Evolutionary conservation across 2,113 vertebrate genomes (phyloP).

Genomic region (Laticauda colubrina): DNA sequence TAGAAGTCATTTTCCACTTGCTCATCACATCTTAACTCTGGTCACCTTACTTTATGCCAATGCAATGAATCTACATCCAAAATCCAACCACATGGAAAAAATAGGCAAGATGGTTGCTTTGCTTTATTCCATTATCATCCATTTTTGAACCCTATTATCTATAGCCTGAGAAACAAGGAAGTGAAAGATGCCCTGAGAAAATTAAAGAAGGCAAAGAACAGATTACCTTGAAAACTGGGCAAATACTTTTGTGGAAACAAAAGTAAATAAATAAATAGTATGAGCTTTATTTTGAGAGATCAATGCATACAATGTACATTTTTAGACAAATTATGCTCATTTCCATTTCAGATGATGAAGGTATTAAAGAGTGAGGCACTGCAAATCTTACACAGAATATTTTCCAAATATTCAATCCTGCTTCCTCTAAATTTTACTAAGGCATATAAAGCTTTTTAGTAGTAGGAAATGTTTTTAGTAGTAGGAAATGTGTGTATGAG

Average conservation of each 20-base stretch:
- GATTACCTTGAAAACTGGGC: background rate
- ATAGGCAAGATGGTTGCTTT: constrained; percentile 40
- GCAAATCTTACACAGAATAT: too few species aligned
- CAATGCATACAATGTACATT: background rate
- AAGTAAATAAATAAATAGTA: background rate
- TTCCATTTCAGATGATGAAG: background rate
- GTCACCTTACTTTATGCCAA: constrained; percentile 42
- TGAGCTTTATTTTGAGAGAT: background rate
- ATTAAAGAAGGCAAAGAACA: background rate
- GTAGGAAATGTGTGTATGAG: too few species aligned
- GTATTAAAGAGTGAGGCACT: background rate
- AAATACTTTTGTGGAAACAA: background rate
- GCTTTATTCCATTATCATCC: constrained; percentile 37
- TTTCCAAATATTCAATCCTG: too few species aligned
- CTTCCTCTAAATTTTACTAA: too few species aligned
- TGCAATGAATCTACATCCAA: constrained; percentile 38
- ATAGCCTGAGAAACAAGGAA: background rate
- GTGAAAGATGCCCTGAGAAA: constrained; percentile 24
- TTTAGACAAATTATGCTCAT: background rate
- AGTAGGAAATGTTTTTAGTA: too few species aligned
- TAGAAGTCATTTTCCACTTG: constrained; percentile 19
- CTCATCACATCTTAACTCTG: constrained; percentile 32
- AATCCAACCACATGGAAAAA: constrained; percentile 22
- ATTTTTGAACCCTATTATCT: constrained; percentile 43
- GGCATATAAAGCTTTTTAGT: too few species aligned